phyloP scores from a whole-genome alignment of 2,797 vertebrate species.

The Pterois miles region DNA sequence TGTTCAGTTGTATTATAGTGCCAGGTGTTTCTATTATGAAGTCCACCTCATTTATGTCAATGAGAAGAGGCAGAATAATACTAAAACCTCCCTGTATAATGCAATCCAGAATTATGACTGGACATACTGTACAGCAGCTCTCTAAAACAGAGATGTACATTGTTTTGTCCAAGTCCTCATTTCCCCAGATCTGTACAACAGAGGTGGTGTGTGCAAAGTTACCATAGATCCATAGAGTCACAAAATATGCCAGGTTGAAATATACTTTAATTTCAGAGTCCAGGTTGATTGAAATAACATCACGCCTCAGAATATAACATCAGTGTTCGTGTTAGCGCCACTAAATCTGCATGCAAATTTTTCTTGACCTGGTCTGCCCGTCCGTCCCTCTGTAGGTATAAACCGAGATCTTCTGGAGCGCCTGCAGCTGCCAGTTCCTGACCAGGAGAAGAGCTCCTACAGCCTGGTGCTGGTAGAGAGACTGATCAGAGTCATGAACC shows the following conservation, averaged over 20 bases:
- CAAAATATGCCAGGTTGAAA: background rate
- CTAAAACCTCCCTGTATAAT: background rate
- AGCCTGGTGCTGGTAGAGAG: constrained; percentile 93
- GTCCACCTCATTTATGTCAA: too few species aligned
- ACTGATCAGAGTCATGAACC: constrained; percentile 94
- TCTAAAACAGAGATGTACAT: background rate
- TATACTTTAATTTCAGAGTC: background rate
- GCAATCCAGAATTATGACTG: background rate
- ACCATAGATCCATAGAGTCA: background rate
- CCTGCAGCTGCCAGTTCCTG: constrained; percentile 91
- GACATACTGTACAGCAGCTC: background rate
- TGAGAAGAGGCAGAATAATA: too few species aligned
- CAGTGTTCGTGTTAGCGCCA: background rate
- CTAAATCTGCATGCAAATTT: background rate
- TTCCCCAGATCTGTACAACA: too few species aligned
- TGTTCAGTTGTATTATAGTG: too few species aligned
- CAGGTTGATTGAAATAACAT: background rate
- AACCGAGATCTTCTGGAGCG: constrained; percentile 90
- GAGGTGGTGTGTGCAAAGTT: background rate
- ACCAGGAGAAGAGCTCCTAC: constrained; percentile 88
- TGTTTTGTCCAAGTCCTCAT: background rate
- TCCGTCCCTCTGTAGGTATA: constrained; percentile 84
- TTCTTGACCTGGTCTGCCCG: background rate
- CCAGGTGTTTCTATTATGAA: too few species aligned
- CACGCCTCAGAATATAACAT: background rate